Base-by-base conservation (phyloP, 2,113 vertebrate genomes). In the Myrmophylax atrothorax region DNA sequence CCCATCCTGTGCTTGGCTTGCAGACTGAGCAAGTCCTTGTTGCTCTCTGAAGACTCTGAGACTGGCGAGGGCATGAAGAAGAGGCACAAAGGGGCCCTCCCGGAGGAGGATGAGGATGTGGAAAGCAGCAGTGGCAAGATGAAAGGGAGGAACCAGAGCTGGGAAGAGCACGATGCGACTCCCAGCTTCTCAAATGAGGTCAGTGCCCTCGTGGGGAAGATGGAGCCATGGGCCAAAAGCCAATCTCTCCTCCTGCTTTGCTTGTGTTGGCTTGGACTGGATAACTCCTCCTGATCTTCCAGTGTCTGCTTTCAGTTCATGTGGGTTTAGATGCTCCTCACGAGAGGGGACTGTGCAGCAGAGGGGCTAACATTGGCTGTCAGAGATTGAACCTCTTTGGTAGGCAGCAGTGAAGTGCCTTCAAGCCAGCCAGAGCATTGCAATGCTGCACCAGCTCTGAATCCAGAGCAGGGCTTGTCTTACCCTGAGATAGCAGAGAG, bases 41-140 rank as follows among this genome's bases (percentile, higher is more conserved):
- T 99, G 96, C 98, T 99, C 80, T 98, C 99, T 0, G 99, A 99
- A 63, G 99, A 99, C 95, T 99, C 98, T 3, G 99, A 99, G 96
- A 98, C 98, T 28, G 98, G 99, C 4, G 98, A 99, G 16, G 98
- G 98, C 68, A 97, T 98, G 89, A 98, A 98, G 95, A 99, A 99
- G 95, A 98, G 98, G 85, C 98, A 99, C 91, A 97, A 98, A 42
- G 97, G 97, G 49, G 97, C 98, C 68, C 97, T 98, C 89, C 97
- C 98, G 0, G 99, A 98, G 56, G 98, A 99, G 28, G 98, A 99
- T 0, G 99, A 99, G 20, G 98, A 98, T 25, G 56, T 84, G 31
- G 99, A 99, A 47, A 91, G 96, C 40, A 84, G 96, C 53, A 85
- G 97, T 44, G 98, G 98, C 95, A 98, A 98, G 84, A 96, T 97